Base-by-base conservation (phyloP, 1,140 invertebrate genomes). In the Akabosia matsudoensis region DNA sequence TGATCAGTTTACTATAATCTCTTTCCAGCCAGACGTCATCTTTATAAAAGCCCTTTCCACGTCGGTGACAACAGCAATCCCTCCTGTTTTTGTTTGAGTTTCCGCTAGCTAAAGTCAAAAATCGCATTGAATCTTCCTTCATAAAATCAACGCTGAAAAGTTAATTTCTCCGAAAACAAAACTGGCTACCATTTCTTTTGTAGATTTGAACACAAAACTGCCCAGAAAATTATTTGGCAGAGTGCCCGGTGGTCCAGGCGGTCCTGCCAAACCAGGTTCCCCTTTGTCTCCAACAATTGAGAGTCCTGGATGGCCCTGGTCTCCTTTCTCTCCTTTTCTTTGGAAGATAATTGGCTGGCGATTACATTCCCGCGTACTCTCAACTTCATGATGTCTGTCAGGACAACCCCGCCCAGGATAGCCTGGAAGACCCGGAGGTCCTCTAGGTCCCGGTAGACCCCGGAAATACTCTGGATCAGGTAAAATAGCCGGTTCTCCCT, bases 11-110 rank as follows among this genome's bases (percentile, higher is more conserved):
- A 78, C 77, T 33, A 37, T 2, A 64, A 78, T 37, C 54, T 78
- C 77, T 52, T 51, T 78, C 77, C 77, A 78, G 1, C 71, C 74
- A 31, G 34, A 61, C 31, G 28, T 14, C 13, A 74, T 70, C 26
- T 70, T 67, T 18, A 78, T 61, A 45, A 73, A 78, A 16, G 74
- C 67, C 14, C 24, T 33, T 51, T 78, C 77, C 7, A 71, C 51
- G 22, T 51, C 45, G 16, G 24, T 34, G 10, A 74, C 74, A 67
- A 64, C 73, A 28, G 45, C 71, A n/a, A 78, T 56, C 16, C 70
- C 74, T 22, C 77, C 77, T 4, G 34, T 33, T 76, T 33, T 24
- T 45, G 37, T 45, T n/a, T n/a, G n/a, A 45, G 37, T 45, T 45
- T 45, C 37, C 18, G 37, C 37, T 45, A 45, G 37, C 18, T 45